phyloP scores from a whole-genome alignment of 2,797 vertebrate genomes.

The Eospalax fontanierii region DNA sequence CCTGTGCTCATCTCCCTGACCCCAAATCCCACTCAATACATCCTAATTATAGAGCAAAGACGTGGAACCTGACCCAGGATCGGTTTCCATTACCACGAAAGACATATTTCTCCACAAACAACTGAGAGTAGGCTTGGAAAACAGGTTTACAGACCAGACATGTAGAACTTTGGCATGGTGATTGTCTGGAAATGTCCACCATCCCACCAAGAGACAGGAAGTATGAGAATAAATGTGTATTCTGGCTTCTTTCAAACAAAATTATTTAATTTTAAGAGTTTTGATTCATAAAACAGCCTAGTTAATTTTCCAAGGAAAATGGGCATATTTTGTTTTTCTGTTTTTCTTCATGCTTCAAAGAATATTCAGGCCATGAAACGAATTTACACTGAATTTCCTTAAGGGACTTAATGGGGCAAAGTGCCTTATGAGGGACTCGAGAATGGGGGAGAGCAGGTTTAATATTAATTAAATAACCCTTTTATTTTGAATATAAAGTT shows the following conservation, averaged over 20 bases:
- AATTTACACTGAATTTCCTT: slow-evolving; percentile 75
- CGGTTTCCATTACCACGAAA: slow-evolving; percentile 78
- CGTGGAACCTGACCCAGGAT: slow-evolving; percentile 65
- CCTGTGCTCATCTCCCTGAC: background rate
- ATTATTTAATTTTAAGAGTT: slow-evolving; percentile 77
- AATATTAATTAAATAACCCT: background rate
- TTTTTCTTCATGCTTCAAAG: slow-evolving; percentile 76
- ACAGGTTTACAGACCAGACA: slow-evolving; percentile 63
- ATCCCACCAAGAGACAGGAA: slow-evolving; percentile 70
- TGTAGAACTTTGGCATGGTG: background rate
- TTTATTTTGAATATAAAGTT: slow-evolving; percentile 15
- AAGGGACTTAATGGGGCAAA: slow-evolving; percentile 43
- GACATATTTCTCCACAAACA: slow-evolving; percentile 78
- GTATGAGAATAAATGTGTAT: slow-evolving; percentile 55
- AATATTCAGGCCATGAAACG: slow-evolving; percentile 57
- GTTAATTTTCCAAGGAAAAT: slow-evolving; percentile 77
- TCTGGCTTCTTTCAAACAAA: slow-evolving; percentile 78
- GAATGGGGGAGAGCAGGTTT: background rate
- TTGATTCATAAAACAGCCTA: slow-evolving; percentile 78
- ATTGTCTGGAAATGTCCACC: slow-evolving; percentile 50
- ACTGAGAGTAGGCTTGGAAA: slow-evolving; percentile 69
- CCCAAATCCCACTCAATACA: background rate
- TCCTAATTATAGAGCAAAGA: slow-evolving; percentile 80
- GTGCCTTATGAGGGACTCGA: slow-evolving; percentile 12
- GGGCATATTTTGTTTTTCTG: slow-evolving; percentile 65